A percentile compares a stretch with the other conserved stretches of the same genome.
phyloP scores from a whole-genome alignment of 1,140 invertebrate species.

The Macrobrachium nipponense region DNA sequence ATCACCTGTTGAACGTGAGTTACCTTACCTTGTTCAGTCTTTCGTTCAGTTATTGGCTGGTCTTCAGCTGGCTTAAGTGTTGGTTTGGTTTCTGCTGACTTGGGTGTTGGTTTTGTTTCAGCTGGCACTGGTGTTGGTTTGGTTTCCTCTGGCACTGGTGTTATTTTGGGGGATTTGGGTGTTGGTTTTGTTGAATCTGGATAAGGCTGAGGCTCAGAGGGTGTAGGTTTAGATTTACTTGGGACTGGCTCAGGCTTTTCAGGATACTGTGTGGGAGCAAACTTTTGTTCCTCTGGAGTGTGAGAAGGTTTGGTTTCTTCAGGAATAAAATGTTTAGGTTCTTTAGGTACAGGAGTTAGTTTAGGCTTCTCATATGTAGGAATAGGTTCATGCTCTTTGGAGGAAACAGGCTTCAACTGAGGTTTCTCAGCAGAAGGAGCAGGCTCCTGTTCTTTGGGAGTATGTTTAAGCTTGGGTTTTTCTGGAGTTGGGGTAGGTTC shows the following conservation, averaged over 20 bases:
- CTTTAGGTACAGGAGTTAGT: not conserved
- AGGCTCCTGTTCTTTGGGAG: not conserved
- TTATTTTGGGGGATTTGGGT: not conserved
- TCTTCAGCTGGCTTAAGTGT: constrained; percentile 23
- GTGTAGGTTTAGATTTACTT: not conserved
- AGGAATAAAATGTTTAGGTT: not conserved
- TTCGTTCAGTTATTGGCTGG: not conserved
- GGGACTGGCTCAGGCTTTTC: not conserved
- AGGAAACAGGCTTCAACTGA: not conserved
- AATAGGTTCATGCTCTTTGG: not conserved
- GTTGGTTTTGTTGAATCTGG: constrained; percentile 9
- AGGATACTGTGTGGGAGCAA: not conserved
- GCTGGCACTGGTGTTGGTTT: constrained; percentile 20
- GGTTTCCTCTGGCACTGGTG: constrained; percentile 3
- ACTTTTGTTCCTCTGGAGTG: not conserved
- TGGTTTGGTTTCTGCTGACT: not conserved
- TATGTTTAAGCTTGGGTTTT: not conserved
- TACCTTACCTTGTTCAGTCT: constrained; percentile 9
- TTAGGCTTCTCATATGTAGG: not conserved
- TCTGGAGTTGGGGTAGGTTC: too few relatives aligned
- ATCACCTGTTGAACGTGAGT: constrained; percentile 10
- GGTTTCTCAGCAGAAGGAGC: not conserved
- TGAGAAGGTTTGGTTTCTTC: constrained; percentile 24
- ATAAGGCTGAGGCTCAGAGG: not conserved
- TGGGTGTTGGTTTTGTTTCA: constrained; percentile 14